These are phyloP conservation scores for Drosophila colorata DNA, from an alignment of 2,888 invertebrate genomes.

Conservation along the genomic window DNA sequence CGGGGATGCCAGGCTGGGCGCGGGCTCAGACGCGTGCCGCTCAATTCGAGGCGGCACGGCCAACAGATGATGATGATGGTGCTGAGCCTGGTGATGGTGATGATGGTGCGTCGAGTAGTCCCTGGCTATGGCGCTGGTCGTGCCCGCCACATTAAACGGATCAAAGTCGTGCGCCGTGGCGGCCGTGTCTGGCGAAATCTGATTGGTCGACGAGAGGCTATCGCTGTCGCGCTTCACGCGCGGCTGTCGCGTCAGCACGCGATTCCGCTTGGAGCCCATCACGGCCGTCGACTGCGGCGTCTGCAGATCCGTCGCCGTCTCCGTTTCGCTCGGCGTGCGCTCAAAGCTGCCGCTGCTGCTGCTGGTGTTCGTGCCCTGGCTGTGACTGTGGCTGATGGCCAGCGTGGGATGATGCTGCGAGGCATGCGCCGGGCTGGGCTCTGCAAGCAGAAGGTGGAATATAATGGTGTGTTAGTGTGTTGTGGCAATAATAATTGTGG, in stretches of 20 bases:
- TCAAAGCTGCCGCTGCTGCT: conserved; percentile 61
- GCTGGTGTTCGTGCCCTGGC: conserved; percentile 56
- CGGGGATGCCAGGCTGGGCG: conserved; percentile 86
- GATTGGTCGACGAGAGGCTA: conserved; percentile 82
- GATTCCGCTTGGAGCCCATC: conserved; percentile 88
- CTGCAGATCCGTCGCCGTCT: conserved; percentile 47
- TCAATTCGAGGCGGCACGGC: conserved; percentile 87
- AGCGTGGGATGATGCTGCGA: conserved; percentile 46
- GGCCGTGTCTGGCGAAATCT: conserved; percentile 83
- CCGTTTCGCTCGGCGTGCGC: conserved; percentile 56
- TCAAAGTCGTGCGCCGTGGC: conserved; percentile 80
- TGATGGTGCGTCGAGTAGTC: conserved; percentile 72
- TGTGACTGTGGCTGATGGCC: conserved; percentile 68
- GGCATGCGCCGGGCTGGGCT: conserved; percentile 63
- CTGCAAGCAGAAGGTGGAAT: conserved; percentile 43
- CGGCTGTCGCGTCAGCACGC: conserved; percentile 89
- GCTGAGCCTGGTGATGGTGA: conserved; percentile 46
- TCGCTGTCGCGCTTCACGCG: conserved; percentile 89
- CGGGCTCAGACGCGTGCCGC: conserved; percentile 87
- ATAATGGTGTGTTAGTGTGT: neutral
- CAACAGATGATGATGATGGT: conserved; percentile 81
- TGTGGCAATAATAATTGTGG: neutral
- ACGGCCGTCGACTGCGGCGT: conserved; percentile 45
- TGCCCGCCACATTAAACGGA: conserved; percentile 76
- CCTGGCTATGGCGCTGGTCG: conserved; percentile 59